Conservation (phyloP, 1,140 invertebrate species). For the Goniozus legneri region DNA sequence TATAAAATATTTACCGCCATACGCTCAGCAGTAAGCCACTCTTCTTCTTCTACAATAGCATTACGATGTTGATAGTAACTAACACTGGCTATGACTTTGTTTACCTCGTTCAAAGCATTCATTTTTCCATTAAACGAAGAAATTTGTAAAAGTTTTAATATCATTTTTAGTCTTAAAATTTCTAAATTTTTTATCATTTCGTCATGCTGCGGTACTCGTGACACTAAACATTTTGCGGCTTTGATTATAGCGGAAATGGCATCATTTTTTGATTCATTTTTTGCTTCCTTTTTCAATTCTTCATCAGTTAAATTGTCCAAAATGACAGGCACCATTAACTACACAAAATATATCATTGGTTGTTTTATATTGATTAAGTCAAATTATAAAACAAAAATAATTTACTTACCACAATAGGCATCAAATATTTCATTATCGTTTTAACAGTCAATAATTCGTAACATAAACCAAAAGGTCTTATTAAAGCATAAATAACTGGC, state of each 20-base stretch:
- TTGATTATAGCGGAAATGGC: constrained; percentile 87
- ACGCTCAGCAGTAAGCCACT: constrained; percentile 89
- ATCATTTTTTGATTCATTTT: constrained; percentile 93
- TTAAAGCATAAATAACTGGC: constrained; percentile 76
- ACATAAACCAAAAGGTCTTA: constrained; percentile 90
- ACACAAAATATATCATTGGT: constrained; percentile 28
- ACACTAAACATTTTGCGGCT: constrained; percentile 83
- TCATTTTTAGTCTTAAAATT: constrained; percentile 95
- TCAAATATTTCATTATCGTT: constrained; percentile 88
- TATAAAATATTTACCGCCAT: constrained; percentile 71
- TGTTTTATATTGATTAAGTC: constrained; percentile 2
- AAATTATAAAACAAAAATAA: constrained; percentile 2
- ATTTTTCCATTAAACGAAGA: constrained; percentile 99
- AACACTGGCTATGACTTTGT: constrained; percentile 92
- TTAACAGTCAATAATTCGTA: constrained; percentile 86
- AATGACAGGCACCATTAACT: constrained; percentile 89
- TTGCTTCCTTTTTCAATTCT: constrained; percentile 94
- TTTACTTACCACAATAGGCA: constrained; percentile 82
- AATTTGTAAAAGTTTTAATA: constrained; percentile 90
- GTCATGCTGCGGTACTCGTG: constrained; percentile 74
- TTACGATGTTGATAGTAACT: constrained; percentile 79
- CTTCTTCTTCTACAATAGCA: constrained; percentile 73
- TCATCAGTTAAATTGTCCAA: constrained; percentile 95
- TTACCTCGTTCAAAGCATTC: constrained; percentile 98
- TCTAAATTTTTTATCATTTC: constrained; percentile 86